Percentiles rank a stretch among this genome's conserved stretches.
These are phyloP conservation scores for Drosophila mulleri DNA, from an alignment of 2,888 invertebrate species.

Conservation along the genomic window DNA sequence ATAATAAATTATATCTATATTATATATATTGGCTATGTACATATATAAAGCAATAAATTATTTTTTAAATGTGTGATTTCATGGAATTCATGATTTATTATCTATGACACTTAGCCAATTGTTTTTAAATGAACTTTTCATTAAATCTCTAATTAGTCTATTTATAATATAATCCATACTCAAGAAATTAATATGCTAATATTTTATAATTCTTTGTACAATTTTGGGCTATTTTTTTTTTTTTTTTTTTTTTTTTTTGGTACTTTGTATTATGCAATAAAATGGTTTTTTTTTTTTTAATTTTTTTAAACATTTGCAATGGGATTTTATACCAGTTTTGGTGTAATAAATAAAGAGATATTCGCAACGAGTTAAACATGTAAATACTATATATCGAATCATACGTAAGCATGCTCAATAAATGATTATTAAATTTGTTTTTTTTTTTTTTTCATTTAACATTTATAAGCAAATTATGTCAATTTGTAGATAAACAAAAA, in stretches of 20 bases:
- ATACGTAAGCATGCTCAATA: constrained; percentile 24
- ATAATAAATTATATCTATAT: too few relatives aligned
- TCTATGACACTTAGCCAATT: not conserved
- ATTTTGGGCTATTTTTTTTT: constrained; percentile 13
- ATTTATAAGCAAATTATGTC: constrained; percentile 80
- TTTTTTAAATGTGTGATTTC: too few relatives aligned
- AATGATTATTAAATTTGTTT: constrained; percentile 57
- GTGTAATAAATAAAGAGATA: not conserved
- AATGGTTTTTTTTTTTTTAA: constrained; percentile 60
- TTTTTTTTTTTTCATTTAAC: constrained; percentile 54
- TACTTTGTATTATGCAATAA: constrained; percentile 61
- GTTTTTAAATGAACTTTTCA: not conserved
- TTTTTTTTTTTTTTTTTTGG: constrained; percentile 13
- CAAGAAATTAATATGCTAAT: constrained; percentile 28
- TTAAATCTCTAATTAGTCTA: not conserved
- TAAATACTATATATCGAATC: constrained; percentile 51
- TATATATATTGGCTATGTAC: too few relatives aligned
- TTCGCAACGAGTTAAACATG: constrained; percentile 62
- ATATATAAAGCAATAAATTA: too few relatives aligned
- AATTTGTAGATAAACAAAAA: constrained; percentile 75
- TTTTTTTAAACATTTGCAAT: constrained; percentile 46
- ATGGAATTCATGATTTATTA: not conserved
- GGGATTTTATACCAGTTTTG: constrained; percentile 31
- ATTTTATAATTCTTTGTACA: constrained; percentile 15
- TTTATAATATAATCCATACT: not conserved